These are phyloP conservation scores for Drosophila histrio DNA, from an alignment of 2,888 invertebrate genomes.

Conservation along the genomic window DNA sequence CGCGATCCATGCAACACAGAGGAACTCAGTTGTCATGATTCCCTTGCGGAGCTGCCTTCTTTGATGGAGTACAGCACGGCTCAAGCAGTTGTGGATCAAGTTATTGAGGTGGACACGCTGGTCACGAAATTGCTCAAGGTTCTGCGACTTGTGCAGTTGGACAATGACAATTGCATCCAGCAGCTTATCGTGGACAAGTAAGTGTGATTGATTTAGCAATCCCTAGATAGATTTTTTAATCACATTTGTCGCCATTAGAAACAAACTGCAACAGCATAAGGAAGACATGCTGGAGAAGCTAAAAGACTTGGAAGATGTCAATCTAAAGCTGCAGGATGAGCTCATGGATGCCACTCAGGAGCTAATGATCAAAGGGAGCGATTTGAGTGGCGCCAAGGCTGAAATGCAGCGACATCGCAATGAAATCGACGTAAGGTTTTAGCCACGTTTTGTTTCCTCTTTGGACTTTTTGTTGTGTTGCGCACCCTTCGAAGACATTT, in stretches of 20 bases:
- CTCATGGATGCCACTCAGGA: constrained; percentile 86
- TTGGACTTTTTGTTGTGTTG: constrained; percentile 47
- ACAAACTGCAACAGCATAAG: constrained; percentile 84
- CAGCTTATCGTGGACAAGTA: constrained; percentile 88
- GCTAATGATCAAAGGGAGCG: constrained; percentile 85
- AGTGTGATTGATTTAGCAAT: constrained; percentile 48
- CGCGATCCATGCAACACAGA: constrained; percentile 82
- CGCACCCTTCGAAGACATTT: constrained; percentile 75
- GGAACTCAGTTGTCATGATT: constrained; percentile 84
- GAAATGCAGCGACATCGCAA: constrained; percentile 86
- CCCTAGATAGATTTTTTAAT: neutral
- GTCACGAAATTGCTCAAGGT: constrained; percentile 90
- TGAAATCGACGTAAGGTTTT: constrained; percentile 86
- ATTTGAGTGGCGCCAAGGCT: constrained; percentile 85
- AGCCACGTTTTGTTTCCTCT: constrained; percentile 36
- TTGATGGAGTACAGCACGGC: constrained; percentile 86
- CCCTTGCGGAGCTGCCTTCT: constrained; percentile 84
- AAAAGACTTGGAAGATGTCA: constrained; percentile 86
- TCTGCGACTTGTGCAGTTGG: constrained; percentile 89
- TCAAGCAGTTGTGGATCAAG: constrained; percentile 88
- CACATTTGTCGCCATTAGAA: constrained; percentile 62
- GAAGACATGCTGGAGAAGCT: constrained; percentile 85
- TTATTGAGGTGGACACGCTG: constrained; percentile 90
- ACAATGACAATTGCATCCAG: constrained; percentile 88
- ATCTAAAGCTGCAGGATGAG: constrained; percentile 85